A percentile compares a stretch with the other conserved stretches of the same genome.
Evolutionary conservation across 2,888 invertebrate species (phyloP).

Genomic region (Tridacna crocea): DNA sequence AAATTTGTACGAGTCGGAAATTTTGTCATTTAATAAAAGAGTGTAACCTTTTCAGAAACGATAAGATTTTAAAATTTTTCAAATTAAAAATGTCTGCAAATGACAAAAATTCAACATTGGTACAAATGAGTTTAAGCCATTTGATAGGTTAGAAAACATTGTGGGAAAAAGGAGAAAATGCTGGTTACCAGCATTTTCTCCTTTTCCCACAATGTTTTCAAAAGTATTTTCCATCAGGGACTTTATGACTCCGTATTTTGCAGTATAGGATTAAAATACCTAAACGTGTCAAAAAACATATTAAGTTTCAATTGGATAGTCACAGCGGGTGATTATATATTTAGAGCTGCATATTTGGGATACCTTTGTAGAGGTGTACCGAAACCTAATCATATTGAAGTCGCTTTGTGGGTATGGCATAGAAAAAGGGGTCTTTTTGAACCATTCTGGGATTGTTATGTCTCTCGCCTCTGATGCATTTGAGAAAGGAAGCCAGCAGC

Average conservation of each 20-base stretch:
- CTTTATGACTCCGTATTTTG: not conserved
- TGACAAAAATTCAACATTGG: no score
- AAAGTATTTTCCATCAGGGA: not conserved
- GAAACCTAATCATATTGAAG: slow-evolving; percentile 26
- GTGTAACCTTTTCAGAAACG: no score
- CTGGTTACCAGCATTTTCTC: not conserved
- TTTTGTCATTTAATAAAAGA: no score
- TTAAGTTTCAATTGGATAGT: slow-evolving; percentile 25
- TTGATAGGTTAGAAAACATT: not conserved
- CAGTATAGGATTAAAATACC: slow-evolving; percentile 13
- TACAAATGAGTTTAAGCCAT: no score
- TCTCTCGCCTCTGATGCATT: no score
- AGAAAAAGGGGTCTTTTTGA: not conserved
- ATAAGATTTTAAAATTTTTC: no score
- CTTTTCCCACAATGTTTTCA: not conserved
- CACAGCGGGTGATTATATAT: slow-evolving; percentile 25
- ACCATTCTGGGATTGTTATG: no score
- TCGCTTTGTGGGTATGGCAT: not conserved
- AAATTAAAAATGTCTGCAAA: no score
- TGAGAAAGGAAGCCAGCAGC: no score
- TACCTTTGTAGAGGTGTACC: slow-evolving; percentile 2
- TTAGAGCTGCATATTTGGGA: slow-evolving; percentile 21
- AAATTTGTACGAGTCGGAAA: no score
- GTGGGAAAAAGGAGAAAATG: not conserved
- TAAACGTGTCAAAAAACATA: slow-evolving; percentile 28